phyloP scores from a whole-genome alignment of 2,797 vertebrate species.

The Hydrocynus forskahlii region DNA sequence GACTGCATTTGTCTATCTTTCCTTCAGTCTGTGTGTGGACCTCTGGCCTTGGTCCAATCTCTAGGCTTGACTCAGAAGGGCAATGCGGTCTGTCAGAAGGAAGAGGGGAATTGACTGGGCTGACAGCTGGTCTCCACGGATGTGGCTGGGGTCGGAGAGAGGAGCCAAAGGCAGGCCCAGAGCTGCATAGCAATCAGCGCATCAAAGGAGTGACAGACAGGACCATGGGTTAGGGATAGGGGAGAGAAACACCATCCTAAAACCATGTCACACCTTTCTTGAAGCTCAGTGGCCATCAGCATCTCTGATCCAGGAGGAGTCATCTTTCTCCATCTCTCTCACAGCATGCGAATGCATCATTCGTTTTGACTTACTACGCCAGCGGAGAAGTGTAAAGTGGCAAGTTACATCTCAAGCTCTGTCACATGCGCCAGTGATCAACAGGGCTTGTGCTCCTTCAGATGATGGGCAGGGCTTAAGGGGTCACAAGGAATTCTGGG shows the following conservation, averaged over 20 bases:
- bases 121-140: conserved; percentile 58
- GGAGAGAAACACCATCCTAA: conserved; percentile 39
- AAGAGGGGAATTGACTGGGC: conserved; percentile 56
- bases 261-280: conserved; percentile 44
- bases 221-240: conserved; percentile 33
- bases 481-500: conserved; percentile 8
- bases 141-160: conserved; percentile 48
- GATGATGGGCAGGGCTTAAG: conserved; percentile 13
- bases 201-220: conserved; percentile 53
- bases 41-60: conserved; percentile 52
- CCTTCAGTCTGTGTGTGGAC: conserved; percentile 29
- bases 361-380: neutral
- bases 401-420: conserved; percentile 21
- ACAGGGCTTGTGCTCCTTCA: neutral
- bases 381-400: conserved; percentile 14
- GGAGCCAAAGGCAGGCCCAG: conserved; percentile 53
- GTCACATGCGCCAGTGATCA: conserved; percentile 9
- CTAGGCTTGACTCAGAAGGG: conserved; percentile 53
- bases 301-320: conserved; percentile 4
- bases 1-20: conserved; percentile 35
- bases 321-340: conserved; percentile 29
- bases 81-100: conserved; percentile 47
- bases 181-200: conserved; percentile 59
- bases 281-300: conserved; percentile 28
- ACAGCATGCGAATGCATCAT: conserved; percentile 23